A percentile compares a stretch with the other conserved stretches of the same genome.
Evolutionary conservation across 2,888 invertebrate species (phyloP).

Genomic region (Phalera bucephala): DNA sequence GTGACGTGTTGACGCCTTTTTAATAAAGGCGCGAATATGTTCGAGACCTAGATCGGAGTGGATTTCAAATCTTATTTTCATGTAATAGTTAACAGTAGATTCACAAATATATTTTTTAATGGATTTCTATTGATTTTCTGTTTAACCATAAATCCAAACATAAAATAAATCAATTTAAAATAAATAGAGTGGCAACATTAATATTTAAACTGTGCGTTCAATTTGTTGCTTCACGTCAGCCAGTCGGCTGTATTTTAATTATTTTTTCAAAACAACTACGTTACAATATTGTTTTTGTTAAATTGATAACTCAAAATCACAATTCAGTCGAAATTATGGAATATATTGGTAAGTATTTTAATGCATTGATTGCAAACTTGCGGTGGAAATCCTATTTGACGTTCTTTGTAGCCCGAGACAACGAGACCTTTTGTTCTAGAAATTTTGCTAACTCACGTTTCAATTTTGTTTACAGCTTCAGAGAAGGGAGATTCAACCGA

Average conservation of each 20-base stretch:
- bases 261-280: constrained; percentile 74
- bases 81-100: too few species aligned
- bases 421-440: constrained; percentile 73
- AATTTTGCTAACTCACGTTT: constrained; percentile 75
- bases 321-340: constrained; percentile 60
- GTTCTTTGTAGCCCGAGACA: constrained; percentile 47
- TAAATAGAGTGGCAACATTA: constrained; percentile 8
- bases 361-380: constrained; percentile 24
- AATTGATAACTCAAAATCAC: constrained; percentile 36
- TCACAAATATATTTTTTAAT: too few species aligned
- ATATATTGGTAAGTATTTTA: constrained; percentile 61
- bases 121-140: too few species aligned
- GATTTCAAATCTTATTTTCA: too few species aligned
- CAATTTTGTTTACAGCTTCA: constrained; percentile 69
- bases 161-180: too few species aligned
- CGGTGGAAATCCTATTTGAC: constrained; percentile 36
- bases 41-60: too few species aligned
- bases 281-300: constrained; percentile 41
- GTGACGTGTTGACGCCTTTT: too few species aligned
- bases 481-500: constrained; percentile 82
- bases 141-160: too few species aligned
- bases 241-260: constrained; percentile 70
- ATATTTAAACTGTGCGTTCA: constrained; percentile 47
- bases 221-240: constrained; percentile 77
- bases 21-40: too few species aligned